Percentiles rank a stretch among this genome's conserved stretches.
phyloP scores from a whole-genome alignment of 2,797 vertebrate genomes.

The Decapterus maruadsi region DNA sequence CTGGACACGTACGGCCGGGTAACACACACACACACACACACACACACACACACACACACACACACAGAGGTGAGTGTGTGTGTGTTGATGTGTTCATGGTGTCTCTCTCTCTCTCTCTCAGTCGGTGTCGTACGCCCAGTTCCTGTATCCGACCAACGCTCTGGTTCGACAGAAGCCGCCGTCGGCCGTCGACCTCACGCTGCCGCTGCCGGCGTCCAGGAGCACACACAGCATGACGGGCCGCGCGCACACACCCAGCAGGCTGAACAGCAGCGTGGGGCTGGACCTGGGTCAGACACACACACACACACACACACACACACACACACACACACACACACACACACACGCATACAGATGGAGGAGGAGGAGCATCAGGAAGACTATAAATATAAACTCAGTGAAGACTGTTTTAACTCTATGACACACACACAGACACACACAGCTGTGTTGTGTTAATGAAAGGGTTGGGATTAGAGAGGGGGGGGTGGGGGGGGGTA shows the following conservation, averaged over 20 bases:
- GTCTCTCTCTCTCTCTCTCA: constrained; percentile 55
- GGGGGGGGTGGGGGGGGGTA: neutral
- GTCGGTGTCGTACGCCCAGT: constrained; percentile 97
- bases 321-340: no score
- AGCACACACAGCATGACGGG: constrained; percentile 73
- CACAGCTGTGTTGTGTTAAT: constrained; percentile 56
- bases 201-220: constrained; percentile 79
- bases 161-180: constrained; percentile 90
- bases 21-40: no score
- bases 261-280: constrained; percentile 77
- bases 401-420: neutral
- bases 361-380: neutral
- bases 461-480: constrained; percentile 23
- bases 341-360: neutral
- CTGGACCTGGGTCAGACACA: constrained; percentile 81
- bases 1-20: constrained; percentile 94
- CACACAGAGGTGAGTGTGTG: neutral
- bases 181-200: constrained; percentile 78
- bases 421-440: neutral
- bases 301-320: neutral
- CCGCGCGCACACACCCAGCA: constrained; percentile 76
- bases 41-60: neutral
- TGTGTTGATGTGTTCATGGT: neutral
- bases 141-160: constrained; percentile 95
- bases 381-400: constrained; percentile 35